Evolutionary conservation across 2,113 vertebrate species (phyloP), one percentile per base, ranked within the genome.

Genomic region (Chionodraco myersi): DNA sequence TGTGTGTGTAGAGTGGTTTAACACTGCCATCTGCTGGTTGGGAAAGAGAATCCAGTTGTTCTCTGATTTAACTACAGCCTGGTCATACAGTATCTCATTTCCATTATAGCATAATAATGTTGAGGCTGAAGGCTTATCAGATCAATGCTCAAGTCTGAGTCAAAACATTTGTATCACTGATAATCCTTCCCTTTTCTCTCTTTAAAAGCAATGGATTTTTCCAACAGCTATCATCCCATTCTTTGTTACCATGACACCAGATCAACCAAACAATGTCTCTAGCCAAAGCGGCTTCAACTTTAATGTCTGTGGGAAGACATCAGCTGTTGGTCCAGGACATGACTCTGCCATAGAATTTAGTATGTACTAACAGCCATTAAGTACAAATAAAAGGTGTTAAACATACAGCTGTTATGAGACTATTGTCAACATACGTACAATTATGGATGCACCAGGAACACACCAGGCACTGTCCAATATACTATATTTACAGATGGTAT

Each of bases 1-100:
- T 1, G 49, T 16, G 4, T 16, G 5, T 10, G 15, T 23, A 64
- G 5, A 3, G 72, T 83, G 80, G 72, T 45, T 48, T 1, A 48
- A 81, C 62, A 79, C n/a, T 79, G 88, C 86, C 94, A 90, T 72
- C 94, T 93, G 77, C 82, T 94, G 94, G 88, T n/a, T 15, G 11
- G 5, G 8, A 51, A 41, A 8, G 3, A 52, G 34, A 71, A 34
- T 1, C 16, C 51, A 57, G 11, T 56, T 52, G n/a, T 51, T 34
- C 13, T 8, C 3, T 11, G 30, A 52, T 36, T 6, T 36, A 16
- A 57, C 10, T 5, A 14, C n/a, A 66, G 13, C 18, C 16, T 18
- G 16, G 62, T 45, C 21, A 45, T 30, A 41, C 13, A 57, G 26
- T 11, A 45, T 54, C 41, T n/a, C 2, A 12, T 66, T 59, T 77